Percentiles rank a stretch among this genome's conserved stretches.
phyloP scores from a whole-genome alignment of 1,140 invertebrate species.

The Drosophila kanapiae region DNA sequence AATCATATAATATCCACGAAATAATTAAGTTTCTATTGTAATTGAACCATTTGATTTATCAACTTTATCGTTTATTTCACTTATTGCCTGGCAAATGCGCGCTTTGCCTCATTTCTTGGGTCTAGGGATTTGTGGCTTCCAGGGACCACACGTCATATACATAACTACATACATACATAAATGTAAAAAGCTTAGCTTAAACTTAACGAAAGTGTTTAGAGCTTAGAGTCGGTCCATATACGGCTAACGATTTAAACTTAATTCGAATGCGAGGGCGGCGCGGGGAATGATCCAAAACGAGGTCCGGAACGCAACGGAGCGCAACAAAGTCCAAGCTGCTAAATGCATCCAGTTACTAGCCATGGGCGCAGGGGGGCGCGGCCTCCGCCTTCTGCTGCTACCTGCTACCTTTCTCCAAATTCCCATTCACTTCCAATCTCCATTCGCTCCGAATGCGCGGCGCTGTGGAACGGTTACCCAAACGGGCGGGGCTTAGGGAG shows the following conservation, averaged over 20 bases:
- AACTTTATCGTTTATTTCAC: slow-evolving; percentile 38
- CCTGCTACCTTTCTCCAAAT: background rate
- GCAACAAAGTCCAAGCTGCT: slow-evolving; percentile 35
- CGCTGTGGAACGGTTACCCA: slow-evolving; percentile 1
- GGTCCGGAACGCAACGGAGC: slow-evolving; percentile 17
- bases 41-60: slow-evolving; percentile 2
- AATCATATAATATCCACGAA: too few relatives aligned
- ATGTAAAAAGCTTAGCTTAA: slow-evolving; percentile 73
- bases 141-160: slow-evolving; percentile 32
- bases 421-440: background rate
- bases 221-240: slow-evolving; percentile 37
- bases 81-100: slow-evolving; percentile 39
- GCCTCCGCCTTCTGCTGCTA: background rate
- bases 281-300: slow-evolving; percentile 46
- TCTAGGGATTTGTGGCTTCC: slow-evolving; percentile 17
- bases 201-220: slow-evolving; percentile 50
- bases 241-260: slow-evolving; percentile 41
- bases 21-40: too few relatives aligned
- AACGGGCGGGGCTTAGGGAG: too few relatives aligned
- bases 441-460: slow-evolving; percentile 5
- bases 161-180: slow-evolving; percentile 33
- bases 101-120: slow-evolving; percentile 20
- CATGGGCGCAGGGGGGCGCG: slow-evolving; percentile 8
- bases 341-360: slow-evolving; percentile 41
- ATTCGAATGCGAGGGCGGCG: slow-evolving; percentile 40